These are phyloP conservation scores for Euwallacea fornicatus DNA, from an alignment of 1,140 invertebrate genomes.

Conservation along the genomic window DNA sequence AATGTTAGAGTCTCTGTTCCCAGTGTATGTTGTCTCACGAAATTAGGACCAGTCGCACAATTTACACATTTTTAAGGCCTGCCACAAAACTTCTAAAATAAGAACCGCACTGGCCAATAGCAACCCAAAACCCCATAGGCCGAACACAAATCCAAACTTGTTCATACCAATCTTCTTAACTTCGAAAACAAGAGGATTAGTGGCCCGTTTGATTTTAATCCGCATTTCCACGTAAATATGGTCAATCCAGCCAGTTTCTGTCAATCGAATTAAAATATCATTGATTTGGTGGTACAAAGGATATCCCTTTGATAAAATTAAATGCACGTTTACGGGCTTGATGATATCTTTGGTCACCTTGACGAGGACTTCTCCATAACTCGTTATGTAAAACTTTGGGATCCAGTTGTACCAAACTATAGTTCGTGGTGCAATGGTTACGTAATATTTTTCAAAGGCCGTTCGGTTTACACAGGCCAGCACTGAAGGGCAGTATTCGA, in stretches of 20 bases:
- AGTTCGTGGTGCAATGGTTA: slow-evolving; percentile 6
- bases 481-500: slow-evolving; percentile 16
- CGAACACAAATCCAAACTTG: slow-evolving; percentile 24
- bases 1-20: no score
- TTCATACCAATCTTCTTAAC: slow-evolving; percentile 19
- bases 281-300: slow-evolving; percentile 18
- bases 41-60: no score
- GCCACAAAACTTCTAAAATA: not conserved
- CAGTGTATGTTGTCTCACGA: no score
- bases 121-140: slow-evolving; percentile 16
- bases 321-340: slow-evolving; percentile 7
- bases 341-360: slow-evolving; percentile 8
- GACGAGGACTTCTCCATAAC: slow-evolving; percentile 20
- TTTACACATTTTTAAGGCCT: no score
- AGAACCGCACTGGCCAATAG: slow-evolving; percentile 2
- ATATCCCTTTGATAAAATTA: slow-evolving; percentile 17
- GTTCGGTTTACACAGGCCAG: slow-evolving; percentile 20
- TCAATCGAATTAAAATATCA: slow-evolving; percentile 12
- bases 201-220: slow-evolving; percentile 16
- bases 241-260: slow-evolving; percentile 14
- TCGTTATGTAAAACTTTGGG: slow-evolving; percentile 18
- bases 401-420: slow-evolving; percentile 24
- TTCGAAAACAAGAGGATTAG: slow-evolving; percentile 11
- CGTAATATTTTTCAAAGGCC: slow-evolving; percentile 15
- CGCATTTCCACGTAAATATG: slow-evolving; percentile 17